Evolutionary conservation across 2,113 vertebrate genomes (phyloP).

Genomic region (Carassius carassius): DNA sequence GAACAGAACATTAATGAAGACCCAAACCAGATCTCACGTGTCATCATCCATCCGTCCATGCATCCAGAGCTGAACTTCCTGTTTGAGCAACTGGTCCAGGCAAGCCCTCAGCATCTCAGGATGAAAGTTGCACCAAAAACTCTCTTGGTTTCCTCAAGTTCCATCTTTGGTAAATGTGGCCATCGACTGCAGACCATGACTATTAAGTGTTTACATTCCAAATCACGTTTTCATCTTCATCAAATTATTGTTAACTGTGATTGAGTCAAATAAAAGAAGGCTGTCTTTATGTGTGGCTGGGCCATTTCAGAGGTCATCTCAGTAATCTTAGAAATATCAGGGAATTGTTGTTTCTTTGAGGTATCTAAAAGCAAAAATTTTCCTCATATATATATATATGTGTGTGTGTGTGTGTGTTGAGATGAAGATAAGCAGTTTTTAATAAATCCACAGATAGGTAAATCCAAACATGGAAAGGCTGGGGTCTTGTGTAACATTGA

Average conservation of each 20-base stretch:
- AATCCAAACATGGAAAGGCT: too few species aligned
- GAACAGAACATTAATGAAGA: not conserved
- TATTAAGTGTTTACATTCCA: constrained; percentile 37
- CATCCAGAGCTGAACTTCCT: constrained; percentile 21
- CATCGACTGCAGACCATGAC: constrained; percentile 3
- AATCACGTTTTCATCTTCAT: constrained; percentile 49
- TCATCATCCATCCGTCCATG: not conserved
- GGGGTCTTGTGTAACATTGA: too few species aligned
- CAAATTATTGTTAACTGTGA: constrained; percentile 52
- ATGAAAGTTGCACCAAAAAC: constrained; percentile 15
- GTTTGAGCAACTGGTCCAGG: constrained; percentile 2
- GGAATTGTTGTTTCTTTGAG: not conserved
- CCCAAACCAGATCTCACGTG: constrained; percentile 22
- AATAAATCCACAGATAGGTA: too few species aligned
- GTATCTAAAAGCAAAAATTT: too few species aligned
- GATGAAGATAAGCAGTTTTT: too few species aligned
- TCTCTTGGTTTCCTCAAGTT: not conserved
- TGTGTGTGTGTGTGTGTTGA: too few species aligned
- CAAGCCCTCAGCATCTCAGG: constrained; percentile 7
- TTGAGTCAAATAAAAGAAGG: constrained; percentile 53
- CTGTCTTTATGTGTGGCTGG: constrained; percentile 9
- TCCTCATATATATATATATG: too few species aligned
- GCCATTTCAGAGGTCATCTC: not conserved
- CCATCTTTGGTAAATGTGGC: not conserved
- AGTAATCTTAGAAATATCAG: too few species aligned